Evolutionary conservation across 2,888 invertebrate species (phyloP).

Genomic region (Criorhina ranunculi): DNA sequence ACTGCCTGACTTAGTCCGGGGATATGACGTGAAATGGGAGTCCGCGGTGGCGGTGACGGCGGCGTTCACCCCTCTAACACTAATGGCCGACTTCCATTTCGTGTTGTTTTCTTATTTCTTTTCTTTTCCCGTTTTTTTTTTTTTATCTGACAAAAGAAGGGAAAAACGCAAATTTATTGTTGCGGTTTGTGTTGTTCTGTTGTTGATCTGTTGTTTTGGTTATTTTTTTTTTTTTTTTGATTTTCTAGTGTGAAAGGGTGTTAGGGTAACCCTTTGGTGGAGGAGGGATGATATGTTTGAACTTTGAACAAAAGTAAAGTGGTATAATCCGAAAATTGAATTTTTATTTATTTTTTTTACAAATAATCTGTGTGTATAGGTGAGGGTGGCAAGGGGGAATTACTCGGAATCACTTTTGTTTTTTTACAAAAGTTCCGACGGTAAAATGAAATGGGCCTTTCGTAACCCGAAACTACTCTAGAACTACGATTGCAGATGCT

Average conservation of each 20-base stretch:
- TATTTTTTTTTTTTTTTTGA: conserved; percentile 10
- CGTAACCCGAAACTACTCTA: too few relatives aligned
- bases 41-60: not conserved
- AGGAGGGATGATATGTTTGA: conserved; percentile 1
- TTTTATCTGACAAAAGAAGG: conserved; percentile 71
- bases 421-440: too few relatives aligned
- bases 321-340: conserved; percentile 56
- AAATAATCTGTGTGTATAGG: not conserved
- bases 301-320: conserved; percentile 38
- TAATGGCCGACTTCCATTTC: conserved; percentile 76
- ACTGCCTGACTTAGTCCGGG: conserved; percentile 61
- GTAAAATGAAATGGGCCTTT: too few relatives aligned
- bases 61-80: conserved; percentile 62
- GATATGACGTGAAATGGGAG: conserved; percentile 21
- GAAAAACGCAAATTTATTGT: conserved; percentile 78
- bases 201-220: conserved; percentile 67
- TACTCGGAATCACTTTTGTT: too few relatives aligned
- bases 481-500: too few relatives aligned
- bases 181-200: conserved; percentile 67
- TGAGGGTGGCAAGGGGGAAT: too few relatives aligned
- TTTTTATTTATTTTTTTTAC: conserved; percentile 22
- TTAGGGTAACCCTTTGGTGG: conserved; percentile 47
- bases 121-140: conserved; percentile 75
- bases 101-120: conserved; percentile 69
- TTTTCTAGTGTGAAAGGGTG: not conserved